Evolutionary conservation across 2,113 vertebrate genomes (phyloP).

Genomic region (Rhipidura dahli): DNA sequence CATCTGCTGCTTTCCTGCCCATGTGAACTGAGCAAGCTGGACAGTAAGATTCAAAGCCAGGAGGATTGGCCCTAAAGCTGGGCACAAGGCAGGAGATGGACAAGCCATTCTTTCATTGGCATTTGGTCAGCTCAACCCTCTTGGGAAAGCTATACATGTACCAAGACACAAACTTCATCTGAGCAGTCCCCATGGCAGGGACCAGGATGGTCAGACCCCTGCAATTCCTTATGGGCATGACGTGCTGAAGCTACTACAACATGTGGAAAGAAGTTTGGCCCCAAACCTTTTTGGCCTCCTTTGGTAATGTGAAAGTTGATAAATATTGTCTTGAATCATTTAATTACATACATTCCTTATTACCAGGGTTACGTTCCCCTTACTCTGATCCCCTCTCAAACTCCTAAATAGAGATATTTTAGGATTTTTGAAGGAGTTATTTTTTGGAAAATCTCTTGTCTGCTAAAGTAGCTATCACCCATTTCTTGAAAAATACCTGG

Average conservation of each 20-base stretch:
- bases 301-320: neutral
- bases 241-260: neutral
- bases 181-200: neutral
- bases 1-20: neutral
- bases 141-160: neutral
- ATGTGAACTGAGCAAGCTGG: rapidly evolving
- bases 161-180: neutral
- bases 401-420: neutral
- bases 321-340: neutral
- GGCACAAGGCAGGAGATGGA: neutral
- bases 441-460: neutral
- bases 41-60: neutral
- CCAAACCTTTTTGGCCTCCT: neutral
- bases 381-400: neutral
- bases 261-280: neutral
- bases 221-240: neutral
- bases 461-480: neutral
- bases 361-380: neutral
- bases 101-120: neutral
- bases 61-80: neutral
- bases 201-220: neutral
- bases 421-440: neutral
- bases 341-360: neutral
- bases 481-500: neutral
- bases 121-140: neutral